Evolutionary conservation across 30 jellyfish, hydroid and myxozoan genomes (phyloP).

Genomic region (Nemopilema nomurai): DNA sequence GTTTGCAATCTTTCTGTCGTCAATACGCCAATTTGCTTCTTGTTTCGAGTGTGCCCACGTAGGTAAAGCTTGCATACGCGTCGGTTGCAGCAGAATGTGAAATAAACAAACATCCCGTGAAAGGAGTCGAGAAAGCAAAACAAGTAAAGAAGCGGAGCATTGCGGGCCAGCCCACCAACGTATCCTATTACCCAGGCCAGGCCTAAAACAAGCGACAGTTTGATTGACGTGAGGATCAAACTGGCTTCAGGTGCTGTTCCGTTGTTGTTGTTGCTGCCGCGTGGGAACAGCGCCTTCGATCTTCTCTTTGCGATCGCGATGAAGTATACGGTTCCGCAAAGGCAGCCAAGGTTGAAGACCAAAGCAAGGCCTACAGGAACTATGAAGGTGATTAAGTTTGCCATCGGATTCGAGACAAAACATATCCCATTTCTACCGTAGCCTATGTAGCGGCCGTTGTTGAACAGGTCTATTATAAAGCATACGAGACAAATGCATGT

Average conservation of each 20-base stretch:
- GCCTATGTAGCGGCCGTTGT: slow-evolving; percentile 10
- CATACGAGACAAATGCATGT: slow-evolving; percentile 17
- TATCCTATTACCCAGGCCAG: slow-evolving; percentile 55
- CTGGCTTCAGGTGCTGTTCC: slow-evolving; percentile 33
- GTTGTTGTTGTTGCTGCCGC: background rate
- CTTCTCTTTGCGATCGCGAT: slow-evolving; percentile 27
- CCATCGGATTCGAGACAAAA: slow-evolving; percentile 39
- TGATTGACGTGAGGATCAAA: slow-evolving; percentile 40
- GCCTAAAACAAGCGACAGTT: slow-evolving; percentile 42
- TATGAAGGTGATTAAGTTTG: slow-evolving; percentile 23
- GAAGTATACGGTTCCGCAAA: slow-evolving; percentile 24
- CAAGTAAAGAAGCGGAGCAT: background rate
- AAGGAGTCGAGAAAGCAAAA: slow-evolving; percentile 39
- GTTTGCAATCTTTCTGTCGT: slow-evolving; percentile 4
- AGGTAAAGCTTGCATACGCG: slow-evolving; percentile 39
- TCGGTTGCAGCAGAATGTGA: slow-evolving; percentile 62
- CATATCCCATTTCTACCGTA: slow-evolving; percentile 42
- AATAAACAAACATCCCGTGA: slow-evolving; percentile 48
- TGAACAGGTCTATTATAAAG: slow-evolving; percentile 10
- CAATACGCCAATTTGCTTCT: background rate
- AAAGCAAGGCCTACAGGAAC: slow-evolving; percentile 42
- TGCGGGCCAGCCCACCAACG: slow-evolving; percentile 28
- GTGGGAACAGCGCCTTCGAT: slow-evolving; percentile 21
- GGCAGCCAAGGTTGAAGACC: slow-evolving; percentile 42
- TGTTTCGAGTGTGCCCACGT: background rate